Conservation (phyloP, 2,113 vertebrate genomes). For the Stercorarius parasiticus region DNA sequence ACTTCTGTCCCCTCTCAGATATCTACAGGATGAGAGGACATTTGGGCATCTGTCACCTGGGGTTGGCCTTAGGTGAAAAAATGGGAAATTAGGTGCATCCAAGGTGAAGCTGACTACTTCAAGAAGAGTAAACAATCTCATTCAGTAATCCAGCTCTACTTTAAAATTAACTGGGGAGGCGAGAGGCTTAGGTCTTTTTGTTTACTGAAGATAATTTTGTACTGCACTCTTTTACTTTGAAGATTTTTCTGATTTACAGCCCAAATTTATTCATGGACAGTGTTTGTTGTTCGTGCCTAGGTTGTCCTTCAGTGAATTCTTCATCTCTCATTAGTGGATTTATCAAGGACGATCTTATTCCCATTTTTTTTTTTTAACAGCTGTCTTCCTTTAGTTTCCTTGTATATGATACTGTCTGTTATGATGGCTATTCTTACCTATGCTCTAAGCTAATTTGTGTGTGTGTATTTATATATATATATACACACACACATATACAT, state of each 20-base stretch:
- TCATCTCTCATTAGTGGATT: not conserved
- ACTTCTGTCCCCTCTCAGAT: accelerated
- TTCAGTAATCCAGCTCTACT: not conserved
- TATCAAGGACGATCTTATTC: not conserved
- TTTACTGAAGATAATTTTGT: not conserved
- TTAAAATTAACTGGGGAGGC: not conserved
- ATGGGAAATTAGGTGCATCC: not conserved
- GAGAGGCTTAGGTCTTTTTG: not conserved
- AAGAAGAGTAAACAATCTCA: not conserved
- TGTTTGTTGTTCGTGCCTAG: not conserved
- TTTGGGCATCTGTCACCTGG: not conserved
- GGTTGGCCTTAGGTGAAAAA: not conserved
- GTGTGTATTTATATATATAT: too few species aligned
- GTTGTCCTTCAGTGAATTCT: not conserved
- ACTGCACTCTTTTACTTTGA: not conserved
- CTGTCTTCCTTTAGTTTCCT: not conserved
- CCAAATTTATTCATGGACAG: not conserved
- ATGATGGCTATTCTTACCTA: not conserved
- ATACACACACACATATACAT: too few species aligned
- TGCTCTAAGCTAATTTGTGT: not conserved
- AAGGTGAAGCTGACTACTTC: not conserved
- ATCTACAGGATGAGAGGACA: not conserved
- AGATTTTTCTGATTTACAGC: not conserved
- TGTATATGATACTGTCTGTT: not conserved
- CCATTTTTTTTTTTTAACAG: not conserved